Evolutionary conservation across 2,113 vertebrate genomes (phyloP), one percentile per base, ranked within the genome.

Genomic region (Ancistrus triradiatus): DNA sequence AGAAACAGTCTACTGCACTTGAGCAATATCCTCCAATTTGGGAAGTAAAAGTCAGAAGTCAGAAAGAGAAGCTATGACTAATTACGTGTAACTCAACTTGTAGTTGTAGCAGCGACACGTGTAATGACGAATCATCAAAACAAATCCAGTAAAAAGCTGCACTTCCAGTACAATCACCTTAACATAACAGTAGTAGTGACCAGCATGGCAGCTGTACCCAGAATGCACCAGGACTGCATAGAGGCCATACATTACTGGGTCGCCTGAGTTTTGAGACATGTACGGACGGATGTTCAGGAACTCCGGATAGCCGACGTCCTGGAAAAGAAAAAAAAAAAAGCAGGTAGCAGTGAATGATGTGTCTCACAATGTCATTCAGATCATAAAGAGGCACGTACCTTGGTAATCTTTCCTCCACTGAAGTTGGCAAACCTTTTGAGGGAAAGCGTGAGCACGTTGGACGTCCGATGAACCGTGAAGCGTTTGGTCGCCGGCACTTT

Each of bases 171-270:
- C n/a, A n/a, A n/a, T 77, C 63, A 95, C 95, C 90, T 99, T 99
- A 53, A 97, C 91, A 0, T 98, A 97, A 82, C 95, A 98, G 80
- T 95, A 98, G 63, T 98, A 98, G 78, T 99, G 95, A 0, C 95
- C 95, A 0, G 91, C 91, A 0, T 97, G 92, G 82, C 95, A 98
- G 74, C 92, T 96, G 80, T 94, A 92, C 6, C 93, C 95, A 1
- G 94, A 94, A 76, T 99, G 96, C 46, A 97, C 95, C 74, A 99
- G 87, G 33, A 95, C 95, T 0, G 95, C 95, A 0, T 98, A 98
- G 33, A 98, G 92, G 0, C 87, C 85, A 0, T 95, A 99, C 61
- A 79, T 87, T 15, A 98, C 81, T 0, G 95, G 88, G 9, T 94
- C 90, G 0, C 94, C 93, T 0, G 60, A 85, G 66, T 75, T 91